Conservation (phyloP, 2,113 vertebrate species). For the Cercopithecus mona region DNA sequence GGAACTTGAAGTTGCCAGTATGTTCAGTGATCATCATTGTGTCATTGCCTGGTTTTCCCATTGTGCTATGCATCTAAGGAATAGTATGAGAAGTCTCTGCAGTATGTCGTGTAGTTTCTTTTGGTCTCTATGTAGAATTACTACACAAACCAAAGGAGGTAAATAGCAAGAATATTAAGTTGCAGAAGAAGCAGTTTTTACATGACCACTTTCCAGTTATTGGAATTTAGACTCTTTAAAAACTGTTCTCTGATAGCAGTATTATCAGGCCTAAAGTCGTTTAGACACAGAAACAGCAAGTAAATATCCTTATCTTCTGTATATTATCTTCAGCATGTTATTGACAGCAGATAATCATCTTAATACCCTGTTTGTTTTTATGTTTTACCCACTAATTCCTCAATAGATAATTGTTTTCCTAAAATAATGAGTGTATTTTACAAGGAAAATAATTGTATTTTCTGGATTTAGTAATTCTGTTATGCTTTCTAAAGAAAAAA, state of each 20-base stretch:
- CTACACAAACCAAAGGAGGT: not conserved
- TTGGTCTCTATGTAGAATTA: not conserved
- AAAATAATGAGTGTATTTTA: constrained; percentile 21
- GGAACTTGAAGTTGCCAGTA: not conserved
- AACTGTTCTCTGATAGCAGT: not conserved
- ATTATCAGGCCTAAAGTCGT: not conserved
- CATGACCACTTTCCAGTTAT: not conserved
- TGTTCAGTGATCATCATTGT: not conserved
- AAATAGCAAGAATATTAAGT: constrained; percentile 13
- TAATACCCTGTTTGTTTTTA: not conserved
- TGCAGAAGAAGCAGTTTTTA: not conserved
- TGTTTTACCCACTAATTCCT: constrained; percentile 17
- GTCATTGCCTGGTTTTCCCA: not conserved
- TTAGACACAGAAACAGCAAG: not conserved
- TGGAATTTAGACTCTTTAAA: not conserved
- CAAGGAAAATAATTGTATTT: constrained; percentile 7
- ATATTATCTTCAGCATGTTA: not conserved
- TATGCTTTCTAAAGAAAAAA: constrained; percentile 27
- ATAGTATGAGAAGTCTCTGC: not conserved
- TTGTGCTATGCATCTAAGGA: not conserved
- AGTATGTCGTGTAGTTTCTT: not conserved
- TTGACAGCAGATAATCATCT: not conserved
- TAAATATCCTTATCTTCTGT: not conserved
- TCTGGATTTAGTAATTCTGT: constrained; percentile 15
- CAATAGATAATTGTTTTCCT: not conserved